phyloP scores from a whole-genome alignment of 2,113 vertebrate species.

The Neodon shergylaensis region DNA sequence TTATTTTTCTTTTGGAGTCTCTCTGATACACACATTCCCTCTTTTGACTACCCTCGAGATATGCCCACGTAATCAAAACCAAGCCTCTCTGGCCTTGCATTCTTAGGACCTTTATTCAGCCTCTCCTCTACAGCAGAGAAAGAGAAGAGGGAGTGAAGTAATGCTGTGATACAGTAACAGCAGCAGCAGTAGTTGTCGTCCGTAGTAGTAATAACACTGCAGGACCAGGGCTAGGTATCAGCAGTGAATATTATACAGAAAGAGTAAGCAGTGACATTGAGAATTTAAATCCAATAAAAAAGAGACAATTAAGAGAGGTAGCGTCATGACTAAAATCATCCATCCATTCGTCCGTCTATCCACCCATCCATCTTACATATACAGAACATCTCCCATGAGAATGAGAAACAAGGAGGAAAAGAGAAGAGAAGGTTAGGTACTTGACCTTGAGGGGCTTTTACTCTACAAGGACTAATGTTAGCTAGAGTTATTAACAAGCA shows the following conservation, averaged over 20 bases:
- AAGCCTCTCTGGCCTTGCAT: constrained; percentile 32
- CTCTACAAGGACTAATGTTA: constrained; percentile 46
- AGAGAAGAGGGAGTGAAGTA: constrained; percentile 16
- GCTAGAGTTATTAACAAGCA: constrained; percentile 15
- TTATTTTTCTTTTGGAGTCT: constrained; percentile 33
- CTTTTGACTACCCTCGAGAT: constrained; percentile 27
- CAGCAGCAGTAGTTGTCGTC: no score
- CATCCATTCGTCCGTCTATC: background rate
- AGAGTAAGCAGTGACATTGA: constrained; percentile 7
- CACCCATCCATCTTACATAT: background rate
- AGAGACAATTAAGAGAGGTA: constrained; percentile 14
- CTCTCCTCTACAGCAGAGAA: constrained; percentile 46
- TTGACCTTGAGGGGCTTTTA: constrained; percentile 40
- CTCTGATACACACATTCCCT: background rate
- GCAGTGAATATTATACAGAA: constrained; percentile 24
- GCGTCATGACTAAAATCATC: background rate
- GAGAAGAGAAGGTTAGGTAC: constrained; percentile 35
- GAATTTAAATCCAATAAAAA: constrained; percentile 55
- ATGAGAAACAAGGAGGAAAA: constrained; percentile 32
- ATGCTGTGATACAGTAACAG: no score
- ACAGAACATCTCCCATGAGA: constrained; percentile 43
- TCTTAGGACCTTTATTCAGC: constrained; percentile 18
- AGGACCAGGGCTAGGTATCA: background rate
- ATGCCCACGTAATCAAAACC: constrained; percentile 13
- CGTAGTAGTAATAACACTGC: background rate